Conservation (phyloP, 2,113 vertebrate genomes). For the Grantiella picta region DNA sequence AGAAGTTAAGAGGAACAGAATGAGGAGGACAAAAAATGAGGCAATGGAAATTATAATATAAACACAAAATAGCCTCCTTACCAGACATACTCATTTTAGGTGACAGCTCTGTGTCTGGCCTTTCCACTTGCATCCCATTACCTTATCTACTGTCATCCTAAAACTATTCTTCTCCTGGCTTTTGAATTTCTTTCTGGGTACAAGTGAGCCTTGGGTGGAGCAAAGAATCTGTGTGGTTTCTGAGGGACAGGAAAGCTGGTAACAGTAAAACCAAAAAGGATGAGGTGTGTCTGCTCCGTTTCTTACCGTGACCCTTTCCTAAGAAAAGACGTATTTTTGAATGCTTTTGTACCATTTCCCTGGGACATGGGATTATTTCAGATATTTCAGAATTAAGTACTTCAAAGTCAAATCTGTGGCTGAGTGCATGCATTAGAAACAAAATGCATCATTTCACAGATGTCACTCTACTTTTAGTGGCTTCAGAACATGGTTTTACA, state of each 20-base stretch:
- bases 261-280: not conserved
- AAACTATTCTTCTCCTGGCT: not conserved
- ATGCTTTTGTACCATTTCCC: not conserved
- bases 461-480: not conserved
- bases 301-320: not conserved
- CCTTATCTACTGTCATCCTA: not conserved
- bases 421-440: constrained; percentile 36
- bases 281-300: not conserved
- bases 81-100: not conserved
- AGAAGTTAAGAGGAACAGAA: not conserved
- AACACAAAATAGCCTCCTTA: not conserved
- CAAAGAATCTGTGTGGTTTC: not conserved
- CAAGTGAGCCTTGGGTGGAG: not conserved
- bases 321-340: not conserved
- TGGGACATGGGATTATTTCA: not conserved
- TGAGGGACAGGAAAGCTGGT: not conserved
- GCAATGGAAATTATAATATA: not conserved
- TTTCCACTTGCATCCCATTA: not conserved
- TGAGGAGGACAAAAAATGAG: not conserved
- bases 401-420: constrained; percentile 25
- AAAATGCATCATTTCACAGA: constrained; percentile 35
- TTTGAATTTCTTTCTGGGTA: not conserved
- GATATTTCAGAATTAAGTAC: constrained; percentile 31
- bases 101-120: not conserved
- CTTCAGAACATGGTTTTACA: constrained; percentile 10